phyloP scores from a whole-genome alignment of 1,140 invertebrate species.

The Lineus longissimus region DNA sequence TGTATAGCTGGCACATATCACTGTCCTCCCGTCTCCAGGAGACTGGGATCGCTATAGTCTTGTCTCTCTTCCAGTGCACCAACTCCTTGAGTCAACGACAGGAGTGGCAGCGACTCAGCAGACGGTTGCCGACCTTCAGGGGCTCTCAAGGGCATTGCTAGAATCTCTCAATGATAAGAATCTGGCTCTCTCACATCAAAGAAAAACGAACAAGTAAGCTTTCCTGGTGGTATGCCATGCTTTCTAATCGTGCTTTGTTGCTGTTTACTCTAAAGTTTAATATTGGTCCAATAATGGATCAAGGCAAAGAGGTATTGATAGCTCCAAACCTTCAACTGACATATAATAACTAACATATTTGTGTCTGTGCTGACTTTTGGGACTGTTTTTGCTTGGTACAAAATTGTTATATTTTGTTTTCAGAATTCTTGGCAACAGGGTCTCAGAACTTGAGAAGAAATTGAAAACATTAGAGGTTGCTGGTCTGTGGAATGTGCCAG shows the following conservation, averaged over 20 bases:
- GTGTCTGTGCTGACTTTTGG: too few relatives aligned
- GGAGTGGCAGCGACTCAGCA: constrained; percentile 66
- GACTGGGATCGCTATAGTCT: too few relatives aligned
- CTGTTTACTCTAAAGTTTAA: constrained; percentile 4
- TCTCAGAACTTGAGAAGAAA: constrained; percentile 53
- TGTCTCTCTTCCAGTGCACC: constrained; percentile 52
- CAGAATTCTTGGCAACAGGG: constrained; percentile 51
- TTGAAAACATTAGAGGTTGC: constrained; percentile 52
- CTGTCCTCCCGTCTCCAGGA: too few relatives aligned
- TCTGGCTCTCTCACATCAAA: constrained; percentile 74
- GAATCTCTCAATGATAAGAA: constrained; percentile 82
- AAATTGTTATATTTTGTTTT: constrained; percentile 9
- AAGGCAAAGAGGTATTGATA: too few relatives aligned
- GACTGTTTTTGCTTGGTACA: too few relatives aligned
- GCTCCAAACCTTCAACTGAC: too few relatives aligned
- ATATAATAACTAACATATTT: too few relatives aligned
- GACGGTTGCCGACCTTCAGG: constrained; percentile 69
- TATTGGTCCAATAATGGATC: background rate
- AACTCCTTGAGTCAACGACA: constrained; percentile 47
- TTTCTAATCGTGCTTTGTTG: background rate
- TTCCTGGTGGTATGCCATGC: background rate
- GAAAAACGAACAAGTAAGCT: constrained; percentile 71
- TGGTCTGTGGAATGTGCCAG: constrained; percentile 48
- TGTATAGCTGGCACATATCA: too few relatives aligned
- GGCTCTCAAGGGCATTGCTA: constrained; percentile 70